Evolutionary conservation across 2,888 invertebrate species (phyloP).

Genomic region (Ophioninae sp.): DNA sequence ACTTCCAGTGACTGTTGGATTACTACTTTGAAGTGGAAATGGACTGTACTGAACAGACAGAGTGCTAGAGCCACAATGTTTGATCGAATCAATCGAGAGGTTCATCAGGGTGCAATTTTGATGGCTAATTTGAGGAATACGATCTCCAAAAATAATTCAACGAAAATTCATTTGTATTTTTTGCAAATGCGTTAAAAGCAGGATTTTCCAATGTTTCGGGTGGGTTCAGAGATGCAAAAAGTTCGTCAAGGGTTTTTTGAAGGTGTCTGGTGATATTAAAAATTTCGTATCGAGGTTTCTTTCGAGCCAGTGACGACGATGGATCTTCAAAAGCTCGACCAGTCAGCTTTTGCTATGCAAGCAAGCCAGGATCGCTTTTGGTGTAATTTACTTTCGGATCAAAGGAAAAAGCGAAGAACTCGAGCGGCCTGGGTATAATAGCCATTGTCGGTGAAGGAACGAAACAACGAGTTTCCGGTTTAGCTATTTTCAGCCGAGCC

Average conservation of each 20-base stretch:
- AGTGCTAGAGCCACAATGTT: not conserved
- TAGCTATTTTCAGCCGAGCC: not conserved
- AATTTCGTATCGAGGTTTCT: not conserved
- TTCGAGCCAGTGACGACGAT: not conserved
- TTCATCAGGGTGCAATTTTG: not conserved
- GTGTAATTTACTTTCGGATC: not conserved
- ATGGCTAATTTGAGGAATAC: not conserved
- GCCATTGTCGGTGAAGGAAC: not conserved
- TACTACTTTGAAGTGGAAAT: not conserved
- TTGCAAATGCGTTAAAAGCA: not conserved
- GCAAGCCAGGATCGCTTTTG: slow-evolving; percentile 3
- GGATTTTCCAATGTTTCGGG: not conserved
- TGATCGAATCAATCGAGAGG: not conserved
- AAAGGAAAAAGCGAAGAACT: not conserved
- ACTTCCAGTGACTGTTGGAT: not conserved
- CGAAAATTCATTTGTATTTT: not conserved
- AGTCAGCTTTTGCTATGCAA: not conserved
- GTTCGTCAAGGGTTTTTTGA: not conserved
- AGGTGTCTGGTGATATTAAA: too few relatives aligned
- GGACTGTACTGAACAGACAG: not conserved
- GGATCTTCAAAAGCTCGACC: not conserved
- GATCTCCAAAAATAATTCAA: not conserved
- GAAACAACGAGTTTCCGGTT: not conserved
- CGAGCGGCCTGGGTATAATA: not conserved
- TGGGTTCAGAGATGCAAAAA: not conserved